A percentile compares a stretch with the other conserved stretches of the same genome.
phyloP scores from a whole-genome alignment of 2,888 invertebrate genomes.

The Agriopis aurantiaria region DNA sequence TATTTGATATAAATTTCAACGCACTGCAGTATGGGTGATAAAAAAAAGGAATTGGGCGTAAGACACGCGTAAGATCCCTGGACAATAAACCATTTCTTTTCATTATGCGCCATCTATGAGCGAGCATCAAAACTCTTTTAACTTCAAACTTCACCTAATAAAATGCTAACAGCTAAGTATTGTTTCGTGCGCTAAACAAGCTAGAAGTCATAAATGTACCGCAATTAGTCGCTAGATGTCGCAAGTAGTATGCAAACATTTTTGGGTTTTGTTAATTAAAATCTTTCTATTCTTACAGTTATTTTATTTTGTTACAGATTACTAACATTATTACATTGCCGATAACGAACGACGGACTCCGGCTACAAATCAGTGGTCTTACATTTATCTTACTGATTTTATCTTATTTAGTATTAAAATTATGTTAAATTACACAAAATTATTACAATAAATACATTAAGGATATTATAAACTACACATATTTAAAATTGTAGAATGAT shows the following conservation, averaged over 20 bases:
- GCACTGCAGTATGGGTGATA: too few relatives aligned
- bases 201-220: slow-evolving; percentile 8
- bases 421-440: slow-evolving; percentile 4
- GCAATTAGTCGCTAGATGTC: slow-evolving; percentile 43
- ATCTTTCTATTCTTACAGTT: background rate
- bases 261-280: background rate
- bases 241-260: background rate
- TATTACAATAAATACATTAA: background rate
- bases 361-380: slow-evolving; percentile 35
- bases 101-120: slow-evolving; percentile 20
- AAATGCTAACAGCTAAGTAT: too few relatives aligned
- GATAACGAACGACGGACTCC: slow-evolving; percentile 51
- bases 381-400: slow-evolving; percentile 38
- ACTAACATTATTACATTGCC: slow-evolving; percentile 70
- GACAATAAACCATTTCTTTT: too few relatives aligned
- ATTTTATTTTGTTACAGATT: slow-evolving; percentile 62
- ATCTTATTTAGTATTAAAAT: slow-evolving; percentile 25
- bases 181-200: background rate
- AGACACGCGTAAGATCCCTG: too few relatives aligned
- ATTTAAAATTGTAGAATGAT: too few relatives aligned
- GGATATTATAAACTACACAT: too few relatives aligned
- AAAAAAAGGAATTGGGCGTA: too few relatives aligned
- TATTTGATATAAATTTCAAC: too few relatives aligned
- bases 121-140: background rate
- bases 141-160: background rate